Conservation (phyloP, 2,113 vertebrate genomes). For the Zosterops lateralis region DNA sequence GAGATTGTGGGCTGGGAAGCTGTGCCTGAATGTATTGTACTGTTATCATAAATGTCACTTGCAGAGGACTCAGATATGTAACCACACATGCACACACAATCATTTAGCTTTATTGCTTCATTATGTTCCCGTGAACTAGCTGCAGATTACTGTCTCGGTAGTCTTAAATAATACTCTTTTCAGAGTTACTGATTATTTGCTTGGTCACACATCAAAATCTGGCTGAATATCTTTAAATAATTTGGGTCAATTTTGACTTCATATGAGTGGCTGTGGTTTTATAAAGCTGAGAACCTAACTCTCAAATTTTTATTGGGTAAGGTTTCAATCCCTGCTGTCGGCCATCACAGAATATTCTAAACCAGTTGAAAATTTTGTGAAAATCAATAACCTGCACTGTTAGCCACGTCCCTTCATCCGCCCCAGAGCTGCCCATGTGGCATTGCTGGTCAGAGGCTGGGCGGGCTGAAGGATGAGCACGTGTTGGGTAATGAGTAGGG, state of each 20-base stretch:
- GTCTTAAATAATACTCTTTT: not conserved
- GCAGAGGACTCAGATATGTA: not conserved
- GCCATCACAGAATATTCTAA: not conserved
- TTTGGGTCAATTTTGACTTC: not conserved
- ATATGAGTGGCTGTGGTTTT: not conserved
- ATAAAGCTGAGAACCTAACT: not conserved
- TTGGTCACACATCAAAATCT: not conserved
- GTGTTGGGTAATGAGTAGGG: not conserved
- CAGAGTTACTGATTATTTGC: not conserved
- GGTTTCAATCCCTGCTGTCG: not conserved
- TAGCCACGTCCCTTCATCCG: not conserved
- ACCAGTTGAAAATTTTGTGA: not conserved
- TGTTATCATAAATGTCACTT: not conserved
- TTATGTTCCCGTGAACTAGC: not conserved
- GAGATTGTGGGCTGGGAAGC: not conserved
- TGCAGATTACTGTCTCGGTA: not conserved
- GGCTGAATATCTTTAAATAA: not conserved
- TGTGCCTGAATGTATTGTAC: not conserved
- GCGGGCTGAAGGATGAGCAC: rapidly evolving
- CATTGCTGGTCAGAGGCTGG: not conserved
- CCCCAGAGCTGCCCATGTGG: not conserved
- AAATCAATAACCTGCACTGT: not conserved
- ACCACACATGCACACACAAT: not conserved
- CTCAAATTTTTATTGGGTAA: not conserved
- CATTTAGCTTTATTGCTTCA: not conserved